Conservation (phyloP, 1,140 invertebrate species). For the Venustaconcha ellipsiformis region DNA sequence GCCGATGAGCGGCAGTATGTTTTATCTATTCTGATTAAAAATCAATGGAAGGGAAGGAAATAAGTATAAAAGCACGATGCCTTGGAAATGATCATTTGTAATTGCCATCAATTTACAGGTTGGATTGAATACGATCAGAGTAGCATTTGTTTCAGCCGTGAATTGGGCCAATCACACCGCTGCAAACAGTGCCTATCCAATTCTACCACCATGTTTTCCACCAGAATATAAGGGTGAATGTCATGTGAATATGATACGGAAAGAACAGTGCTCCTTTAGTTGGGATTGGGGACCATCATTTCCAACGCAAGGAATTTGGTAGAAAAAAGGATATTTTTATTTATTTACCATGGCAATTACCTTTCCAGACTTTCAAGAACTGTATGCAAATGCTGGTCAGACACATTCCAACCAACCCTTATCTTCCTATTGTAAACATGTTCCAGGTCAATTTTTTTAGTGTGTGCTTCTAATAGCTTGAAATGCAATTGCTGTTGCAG, state of each 20-base stretch:
- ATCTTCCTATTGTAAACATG: too few relatives aligned
- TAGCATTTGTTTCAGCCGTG: slow-evolving; percentile 84
- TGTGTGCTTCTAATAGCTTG: too few relatives aligned
- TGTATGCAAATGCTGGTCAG: too few relatives aligned
- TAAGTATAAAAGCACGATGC: too few relatives aligned
- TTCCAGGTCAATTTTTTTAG: too few relatives aligned
- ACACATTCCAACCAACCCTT: too few relatives aligned
- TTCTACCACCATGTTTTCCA: slow-evolving; percentile 85
- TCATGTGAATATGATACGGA: slow-evolving; percentile 93
- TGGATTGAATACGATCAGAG: slow-evolving; percentile 75
- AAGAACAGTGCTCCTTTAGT: slow-evolving; percentile 95
- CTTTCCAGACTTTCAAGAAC: too few relatives aligned
- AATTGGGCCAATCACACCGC: slow-evolving; percentile 75
- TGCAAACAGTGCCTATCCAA: slow-evolving; percentile 73
- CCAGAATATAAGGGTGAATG: slow-evolving; percentile 90
- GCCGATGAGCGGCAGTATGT: too few relatives aligned
- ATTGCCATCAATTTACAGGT: slow-evolving; percentile 19
- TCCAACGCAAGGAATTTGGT: slow-evolving; percentile 94
- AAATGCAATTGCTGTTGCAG: background rate
- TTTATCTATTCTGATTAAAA: too few relatives aligned
- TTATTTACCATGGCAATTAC: too few relatives aligned
- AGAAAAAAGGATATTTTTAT: slow-evolving; percentile 6
- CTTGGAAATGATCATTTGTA: too few relatives aligned
- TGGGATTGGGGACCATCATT: slow-evolving; percentile 99
- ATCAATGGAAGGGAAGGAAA: too few relatives aligned